These are phyloP conservation scores for Scarus forsteni DNA, from an alignment of 2,797 vertebrate species.

Conservation along the genomic window DNA sequence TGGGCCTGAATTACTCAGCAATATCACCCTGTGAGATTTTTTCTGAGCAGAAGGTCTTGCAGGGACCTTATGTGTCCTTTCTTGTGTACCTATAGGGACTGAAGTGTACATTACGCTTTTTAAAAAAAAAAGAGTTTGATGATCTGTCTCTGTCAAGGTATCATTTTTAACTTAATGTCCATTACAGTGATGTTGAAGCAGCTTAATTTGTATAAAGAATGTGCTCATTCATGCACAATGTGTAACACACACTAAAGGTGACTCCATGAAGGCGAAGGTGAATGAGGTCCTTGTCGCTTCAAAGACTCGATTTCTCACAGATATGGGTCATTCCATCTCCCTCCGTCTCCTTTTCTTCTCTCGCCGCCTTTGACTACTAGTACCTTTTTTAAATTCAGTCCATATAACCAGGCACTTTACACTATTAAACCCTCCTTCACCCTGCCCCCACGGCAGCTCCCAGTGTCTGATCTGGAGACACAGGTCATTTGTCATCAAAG, in stretches of 20 bases:
- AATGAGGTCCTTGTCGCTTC: slow-evolving; percentile 37
- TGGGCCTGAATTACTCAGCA: slow-evolving; percentile 62
- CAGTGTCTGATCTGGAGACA: slow-evolving; percentile 74
- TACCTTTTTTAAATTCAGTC: slow-evolving; percentile 71
- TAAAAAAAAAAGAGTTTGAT: too few relatives aligned
- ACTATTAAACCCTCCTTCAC: slow-evolving; percentile 77
- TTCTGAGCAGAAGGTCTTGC: slow-evolving; percentile 19
- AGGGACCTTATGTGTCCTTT: slow-evolving; percentile 30
- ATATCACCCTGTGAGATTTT: slow-evolving; percentile 34
- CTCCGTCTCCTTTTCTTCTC: slow-evolving; percentile 16
- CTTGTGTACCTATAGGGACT: slow-evolving; percentile 22
- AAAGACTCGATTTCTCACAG: slow-evolving; percentile 51
- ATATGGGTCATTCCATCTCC: slow-evolving; percentile 52
- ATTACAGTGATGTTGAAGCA: slow-evolving; percentile 13
- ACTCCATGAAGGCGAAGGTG: slow-evolving; percentile 40
- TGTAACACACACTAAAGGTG: slow-evolving; percentile 31
- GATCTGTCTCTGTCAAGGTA: background rate
- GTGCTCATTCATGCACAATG: background rate
- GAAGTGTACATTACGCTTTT: background rate
- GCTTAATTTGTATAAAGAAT: slow-evolving; percentile 10
- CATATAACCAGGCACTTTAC: slow-evolving; percentile 76
- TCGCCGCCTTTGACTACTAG: slow-evolving; percentile 29
- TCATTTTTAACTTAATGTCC: slow-evolving; percentile 10
- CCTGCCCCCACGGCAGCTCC: slow-evolving; percentile 64
- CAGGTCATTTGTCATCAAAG: slow-evolving; percentile 82